Conservation (phyloP, 2,888 invertebrate genomes). For the Macaria notata region DNA sequence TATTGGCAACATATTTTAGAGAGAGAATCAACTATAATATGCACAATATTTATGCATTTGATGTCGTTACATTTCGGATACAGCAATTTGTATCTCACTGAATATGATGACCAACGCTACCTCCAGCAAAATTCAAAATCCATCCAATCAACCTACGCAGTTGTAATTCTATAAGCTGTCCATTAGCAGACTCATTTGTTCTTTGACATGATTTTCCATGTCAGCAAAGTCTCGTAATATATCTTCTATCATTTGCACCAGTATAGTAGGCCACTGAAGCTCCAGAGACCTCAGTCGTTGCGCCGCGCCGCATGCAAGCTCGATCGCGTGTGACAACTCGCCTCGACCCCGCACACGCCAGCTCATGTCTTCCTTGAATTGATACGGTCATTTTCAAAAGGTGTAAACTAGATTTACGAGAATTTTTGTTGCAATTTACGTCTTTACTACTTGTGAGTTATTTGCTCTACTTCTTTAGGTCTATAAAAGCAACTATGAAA, state of each 20-base stretch:
- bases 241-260: slow-evolving; percentile 89
- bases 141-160: too few relatives aligned
- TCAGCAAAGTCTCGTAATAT: slow-evolving; percentile 91
- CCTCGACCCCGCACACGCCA: slow-evolving; percentile 89
- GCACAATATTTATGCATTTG: too few relatives aligned
- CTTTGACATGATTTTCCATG: slow-evolving; percentile 90
- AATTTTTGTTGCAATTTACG: too few relatives aligned
- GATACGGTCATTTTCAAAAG: not conserved
- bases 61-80: too few relatives aligned
- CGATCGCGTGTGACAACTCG: slow-evolving; percentile 86
- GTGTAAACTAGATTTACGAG: not conserved
- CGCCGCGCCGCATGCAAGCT: slow-evolving; percentile 89
- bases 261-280: slow-evolving; percentile 88
- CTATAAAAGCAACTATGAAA: too few relatives aligned
- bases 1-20: too few relatives aligned
- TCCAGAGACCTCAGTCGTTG: slow-evolving; percentile 89
- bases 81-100: too few relatives aligned
- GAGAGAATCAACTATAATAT: too few relatives aligned
- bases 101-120: too few relatives aligned
- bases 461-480: too few relatives aligned
- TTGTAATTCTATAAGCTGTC: slow-evolving; percentile 45
- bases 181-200: slow-evolving; percentile 80
- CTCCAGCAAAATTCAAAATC: too few relatives aligned
- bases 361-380: slow-evolving; percentile 85
- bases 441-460: too few relatives aligned